A percentile compares a stretch with the other conserved stretches of the same genome.
Evolutionary conservation across 2,888 invertebrate species (phyloP).

Genomic region (Bombylius discolor): DNA sequence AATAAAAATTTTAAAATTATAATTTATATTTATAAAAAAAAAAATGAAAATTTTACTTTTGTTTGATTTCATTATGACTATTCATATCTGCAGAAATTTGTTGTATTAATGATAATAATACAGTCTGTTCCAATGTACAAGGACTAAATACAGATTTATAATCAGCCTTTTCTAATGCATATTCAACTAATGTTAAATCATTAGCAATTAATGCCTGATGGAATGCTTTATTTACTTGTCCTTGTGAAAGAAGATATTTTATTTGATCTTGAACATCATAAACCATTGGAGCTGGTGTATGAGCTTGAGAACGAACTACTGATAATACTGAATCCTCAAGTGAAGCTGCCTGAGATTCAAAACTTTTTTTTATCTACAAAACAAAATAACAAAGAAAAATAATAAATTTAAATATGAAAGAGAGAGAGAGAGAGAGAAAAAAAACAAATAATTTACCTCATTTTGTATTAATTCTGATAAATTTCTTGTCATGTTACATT

Average conservation of each 20-base stretch:
- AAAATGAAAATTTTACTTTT: constrained; percentile 44
- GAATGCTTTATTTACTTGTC: constrained; percentile 77
- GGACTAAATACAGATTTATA: constrained; percentile 64
- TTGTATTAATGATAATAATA: constrained; percentile 83
- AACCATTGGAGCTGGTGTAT: constrained; percentile 56
- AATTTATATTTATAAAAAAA: neutral
- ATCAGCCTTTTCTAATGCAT: constrained; percentile 74
- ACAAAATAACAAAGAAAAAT: neutral
- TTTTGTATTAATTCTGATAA: constrained; percentile 30
- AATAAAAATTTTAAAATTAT: neutral
- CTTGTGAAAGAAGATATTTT: constrained; percentile 50
- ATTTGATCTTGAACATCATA: constrained; percentile 52
- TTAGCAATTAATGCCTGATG: constrained; percentile 80
- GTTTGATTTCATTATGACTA: constrained; percentile 69
- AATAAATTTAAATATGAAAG: neutral
- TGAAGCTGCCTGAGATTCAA: constrained; percentile 46
- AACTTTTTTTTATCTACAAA: constrained; percentile 33
- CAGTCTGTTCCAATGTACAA: constrained; percentile 73
- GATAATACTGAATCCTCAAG: constrained; percentile 45
- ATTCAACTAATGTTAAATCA: constrained; percentile 75
- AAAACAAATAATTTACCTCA: constrained; percentile 21
- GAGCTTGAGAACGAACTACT: constrained; percentile 55
- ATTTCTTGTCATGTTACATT: constrained; percentile 27
- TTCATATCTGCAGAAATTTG: constrained; percentile 84
- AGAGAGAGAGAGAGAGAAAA: neutral